Percentiles rank a stretch among this genome's conserved stretches.
These are phyloP conservation scores for Anabacerthia variegaticeps DNA, from an alignment of 2,797 vertebrate species.

Conservation along the genomic window DNA sequence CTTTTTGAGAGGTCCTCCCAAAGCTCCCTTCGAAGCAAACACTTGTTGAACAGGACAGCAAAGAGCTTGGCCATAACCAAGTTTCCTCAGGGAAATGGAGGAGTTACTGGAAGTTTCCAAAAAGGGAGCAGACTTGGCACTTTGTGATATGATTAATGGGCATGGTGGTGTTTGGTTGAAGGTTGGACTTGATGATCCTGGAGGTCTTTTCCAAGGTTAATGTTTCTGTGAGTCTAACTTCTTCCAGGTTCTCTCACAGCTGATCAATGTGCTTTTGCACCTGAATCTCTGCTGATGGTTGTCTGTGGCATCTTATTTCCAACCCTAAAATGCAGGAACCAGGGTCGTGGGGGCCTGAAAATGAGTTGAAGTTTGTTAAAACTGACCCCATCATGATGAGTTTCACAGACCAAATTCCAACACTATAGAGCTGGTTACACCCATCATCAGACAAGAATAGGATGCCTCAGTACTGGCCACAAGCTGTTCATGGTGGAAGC, in stretches of 20 bases:
- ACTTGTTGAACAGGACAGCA: rapidly evolving
- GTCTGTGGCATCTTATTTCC: neutral
- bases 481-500: neutral
- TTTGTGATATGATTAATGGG: neutral
- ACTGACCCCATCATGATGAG: rapidly evolving
- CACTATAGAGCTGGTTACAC: neutral
- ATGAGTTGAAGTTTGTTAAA: neutral
- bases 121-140: neutral
- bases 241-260: neutral
- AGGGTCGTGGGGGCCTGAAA: neutral
- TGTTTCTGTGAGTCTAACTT: neutral
- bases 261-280: neutral
- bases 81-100: neutral
- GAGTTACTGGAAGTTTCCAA: neutral
- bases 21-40: neutral
- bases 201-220: neutral
- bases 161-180: neutral
- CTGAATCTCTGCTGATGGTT: neutral
- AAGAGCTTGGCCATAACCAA: neutral
- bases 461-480: neutral
- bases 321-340: neutral
- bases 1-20: neutral
- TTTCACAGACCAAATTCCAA: neutral
- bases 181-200: neutral
- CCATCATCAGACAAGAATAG: neutral